Evolutionary conservation across 2,113 vertebrate species (phyloP), one percentile per base, ranked within the genome.

Genomic region (Cyphomyrus discorhynchus): DNA sequence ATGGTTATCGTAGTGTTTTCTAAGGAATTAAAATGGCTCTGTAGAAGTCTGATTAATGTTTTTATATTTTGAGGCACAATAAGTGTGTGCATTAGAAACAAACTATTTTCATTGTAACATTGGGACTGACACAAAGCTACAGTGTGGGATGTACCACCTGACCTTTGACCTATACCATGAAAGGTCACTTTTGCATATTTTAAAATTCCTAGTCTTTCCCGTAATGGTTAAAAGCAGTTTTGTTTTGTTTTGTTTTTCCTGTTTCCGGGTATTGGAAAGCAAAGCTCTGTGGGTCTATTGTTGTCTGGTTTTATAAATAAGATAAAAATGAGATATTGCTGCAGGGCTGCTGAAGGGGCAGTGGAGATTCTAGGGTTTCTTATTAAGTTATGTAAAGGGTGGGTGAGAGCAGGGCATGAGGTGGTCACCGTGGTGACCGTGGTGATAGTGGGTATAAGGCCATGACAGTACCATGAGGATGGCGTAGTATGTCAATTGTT

Each of bases 161-260:
- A 83, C 74, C 49, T 89, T 42, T 89, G 88, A 89, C 66, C 74
- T 50, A 19, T 66, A 21, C 62, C 88, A 45, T 35, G 10, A 89
- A 8, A 45, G 3, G 74, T 21, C 74, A 80, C 74, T 80, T 77
- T 13, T 77, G 35, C 13, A 17, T 27, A 24, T 85, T 49, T 85
- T 46, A 47, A 84, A n/a, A 49, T 82, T 66, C 49, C 49, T 15
- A 85, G 11, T 46, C 45, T 85, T 49, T 85, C 46, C 52, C 8
- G 49, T 47, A 15, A 21, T n/a, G 7, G 47, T 21, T 35, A 9
- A 39, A 50, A 70, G 62, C 62, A 70, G n/a, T n/a, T n/a, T n/a
- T n/a, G n/a, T n/a, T n/a, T n/a, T n/a, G n/a, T 31, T 31, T 70
- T 24, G 74, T 47, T 4, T 83, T 83, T 82, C n/a, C 27, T 27